Evolutionary conservation across 2,797 vertebrate genomes (phyloP).

Genomic region (Notamacropus eugenii): DNA sequence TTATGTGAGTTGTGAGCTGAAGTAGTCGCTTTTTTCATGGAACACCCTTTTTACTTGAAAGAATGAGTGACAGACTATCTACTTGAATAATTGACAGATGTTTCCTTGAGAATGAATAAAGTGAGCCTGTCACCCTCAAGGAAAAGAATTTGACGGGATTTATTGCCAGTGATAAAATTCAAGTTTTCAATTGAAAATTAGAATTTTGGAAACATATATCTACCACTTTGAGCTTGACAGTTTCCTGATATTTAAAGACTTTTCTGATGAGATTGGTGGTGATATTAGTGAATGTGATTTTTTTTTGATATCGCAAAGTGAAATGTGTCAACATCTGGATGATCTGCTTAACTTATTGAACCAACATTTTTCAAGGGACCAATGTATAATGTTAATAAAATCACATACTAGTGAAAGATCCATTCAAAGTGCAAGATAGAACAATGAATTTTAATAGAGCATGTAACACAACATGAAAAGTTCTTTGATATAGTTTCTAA

Average conservation of each 20-base stretch:
- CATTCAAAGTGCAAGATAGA: no score
- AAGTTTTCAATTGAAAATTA: neutral
- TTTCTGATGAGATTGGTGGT: neutral
- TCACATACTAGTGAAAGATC: neutral
- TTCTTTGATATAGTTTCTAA: neutral
- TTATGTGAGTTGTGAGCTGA: neutral
- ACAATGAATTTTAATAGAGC: neutral
- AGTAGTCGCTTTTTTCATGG: neutral
- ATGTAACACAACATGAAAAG: neutral
- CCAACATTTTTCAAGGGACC: neutral
- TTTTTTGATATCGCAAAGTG: neutral
- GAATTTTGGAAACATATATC: neutral
- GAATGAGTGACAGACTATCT: neutral
- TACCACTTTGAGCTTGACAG: neutral
- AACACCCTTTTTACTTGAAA: neutral
- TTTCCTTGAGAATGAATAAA: neutral
- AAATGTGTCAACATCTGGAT: neutral
- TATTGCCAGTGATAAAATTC: neutral
- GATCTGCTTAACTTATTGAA: neutral
- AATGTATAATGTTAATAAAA: neutral
- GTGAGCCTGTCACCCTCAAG: neutral
- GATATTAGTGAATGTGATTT: neutral
- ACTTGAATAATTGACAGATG: neutral
- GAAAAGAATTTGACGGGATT: neutral
- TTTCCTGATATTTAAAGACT: neutral